phyloP scores from a whole-genome alignment of 1,140 invertebrate genomes.

The Theocolax elegans region DNA sequence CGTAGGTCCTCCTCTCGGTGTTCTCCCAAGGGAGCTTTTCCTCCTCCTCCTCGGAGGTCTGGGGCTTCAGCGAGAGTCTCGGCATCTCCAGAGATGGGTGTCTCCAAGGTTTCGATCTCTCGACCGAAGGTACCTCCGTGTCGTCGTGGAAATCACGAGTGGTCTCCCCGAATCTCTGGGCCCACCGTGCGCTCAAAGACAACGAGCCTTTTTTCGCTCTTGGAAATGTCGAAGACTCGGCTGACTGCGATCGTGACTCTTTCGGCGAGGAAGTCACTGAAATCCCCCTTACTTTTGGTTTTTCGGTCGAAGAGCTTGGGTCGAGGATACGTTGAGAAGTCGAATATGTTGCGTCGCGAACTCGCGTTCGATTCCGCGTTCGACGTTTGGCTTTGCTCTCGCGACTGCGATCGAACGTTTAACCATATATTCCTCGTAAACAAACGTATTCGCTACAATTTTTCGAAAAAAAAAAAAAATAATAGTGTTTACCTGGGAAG shows the following conservation, averaged over 20 bases:
- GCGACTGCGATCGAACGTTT: not conserved
- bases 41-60: conserved; percentile 47
- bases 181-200: conserved; percentile 65
- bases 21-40: conserved; percentile 55
- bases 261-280: conserved; percentile 60
- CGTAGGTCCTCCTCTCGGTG: conserved; percentile 21
- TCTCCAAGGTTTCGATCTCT: conserved; percentile 63
- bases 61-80: conserved; percentile 52
- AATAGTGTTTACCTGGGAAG: conserved; percentile 1
- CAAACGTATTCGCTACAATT: too few species aligned
- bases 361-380: conserved; percentile 56
- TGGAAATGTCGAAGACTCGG: conserved; percentile 68
- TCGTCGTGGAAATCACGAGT: conserved; percentile 13
- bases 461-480: too few species aligned
- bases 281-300: conserved; percentile 61
- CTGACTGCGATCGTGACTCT: conserved; percentile 58
- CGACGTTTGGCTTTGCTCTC: conserved; percentile 16
- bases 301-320: conserved; percentile 79
- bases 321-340: conserved; percentile 80
- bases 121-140: conserved; percentile 30
- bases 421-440: too few species aligned
- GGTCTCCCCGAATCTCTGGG: conserved; percentile 63
- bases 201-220: conserved; percentile 56
- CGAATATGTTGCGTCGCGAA: conserved; percentile 73
- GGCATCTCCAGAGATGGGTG: conserved; percentile 65